Base-by-base conservation (phyloP, 1,140 invertebrate species). In the Heliconius eleuchia region DNA sequence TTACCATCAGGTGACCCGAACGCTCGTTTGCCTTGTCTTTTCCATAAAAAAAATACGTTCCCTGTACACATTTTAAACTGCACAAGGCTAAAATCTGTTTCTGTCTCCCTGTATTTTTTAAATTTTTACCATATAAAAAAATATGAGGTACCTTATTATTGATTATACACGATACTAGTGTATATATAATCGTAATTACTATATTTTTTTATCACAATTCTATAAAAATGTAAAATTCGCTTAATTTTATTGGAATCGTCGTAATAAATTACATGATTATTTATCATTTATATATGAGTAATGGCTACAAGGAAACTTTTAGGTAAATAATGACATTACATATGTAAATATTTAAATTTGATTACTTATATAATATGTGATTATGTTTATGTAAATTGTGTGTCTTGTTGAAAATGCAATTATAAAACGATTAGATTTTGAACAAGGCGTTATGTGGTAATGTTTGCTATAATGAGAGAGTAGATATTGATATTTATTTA, bases 271-370 rank as follows among this genome's bases (percentile, higher is more conserved):
- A 46, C 42, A 66, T 66, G 27, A 66, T 66, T 30, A 23, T 9
- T 60, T 60, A n/a, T 11, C 8, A n/a, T 46, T 46, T 60, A 11
- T 60, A 60, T 60, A 60, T 60, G 55, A 57, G 7, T 23, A 57
- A 57, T 9, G n/a, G 55, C 19, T 57, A 23, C 9, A 57, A 57
- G n/a, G n/a, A 11, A 57, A 23, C 55, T 23, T n/a, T 23, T 11
- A 46, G 42, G 18, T 3, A 60, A 27, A 27, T 23, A 16, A 60
- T 60, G 19, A 23, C n/a, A 60, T 23, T 60, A 27, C n/a, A 27
- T 66, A 66, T 30, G 60, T 30, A 66, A 66, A 66, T 66, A 66
- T 30, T 66, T 66, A 66, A 27, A 66, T 66, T 66, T 30, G 60
- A 16, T 66, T 66, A 66, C 60, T 66, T 16, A 66, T 23, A 16